Conservation (phyloP, 2,113 vertebrate species). For the Notothenia rossii region DNA sequence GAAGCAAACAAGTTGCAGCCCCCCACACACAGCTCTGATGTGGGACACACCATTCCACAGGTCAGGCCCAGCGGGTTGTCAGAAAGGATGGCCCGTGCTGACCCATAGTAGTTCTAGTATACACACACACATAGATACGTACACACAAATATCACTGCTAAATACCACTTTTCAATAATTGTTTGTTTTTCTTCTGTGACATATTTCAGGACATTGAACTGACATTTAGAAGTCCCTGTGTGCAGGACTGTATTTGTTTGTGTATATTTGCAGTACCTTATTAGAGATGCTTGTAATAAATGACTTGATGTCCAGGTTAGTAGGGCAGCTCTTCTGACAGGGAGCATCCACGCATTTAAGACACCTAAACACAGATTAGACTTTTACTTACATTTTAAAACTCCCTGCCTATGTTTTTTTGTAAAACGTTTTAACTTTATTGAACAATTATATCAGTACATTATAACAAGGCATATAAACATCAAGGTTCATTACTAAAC, state of each 20-base stretch:
- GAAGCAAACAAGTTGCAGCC: conserved; percentile 86
- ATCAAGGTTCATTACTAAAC: too few relatives aligned
- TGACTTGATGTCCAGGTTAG: conserved; percentile 78
- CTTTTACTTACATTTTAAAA: neutral
- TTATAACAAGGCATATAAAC: too few relatives aligned
- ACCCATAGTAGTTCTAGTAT: conserved; percentile 90
- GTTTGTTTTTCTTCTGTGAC: neutral
- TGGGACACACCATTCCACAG: conserved; percentile 95
- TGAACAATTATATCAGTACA: too few relatives aligned
- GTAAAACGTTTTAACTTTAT: too few relatives aligned
- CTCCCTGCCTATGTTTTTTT: too few relatives aligned
- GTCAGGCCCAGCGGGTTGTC: conserved; percentile 95
- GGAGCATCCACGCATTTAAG: conserved; percentile 80
- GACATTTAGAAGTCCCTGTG: neutral
- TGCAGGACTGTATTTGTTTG: neutral
- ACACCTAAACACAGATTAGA: conserved; percentile 65
- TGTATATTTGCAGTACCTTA: conserved; percentile 64
- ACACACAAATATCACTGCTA: neutral
- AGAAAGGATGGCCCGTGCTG: conserved; percentile 90
- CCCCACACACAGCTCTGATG: conserved; percentile 91
- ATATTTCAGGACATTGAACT: neutral
- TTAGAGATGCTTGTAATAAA: conserved; percentile 80
- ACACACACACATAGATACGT: neutral
- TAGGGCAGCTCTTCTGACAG: conserved; percentile 81
- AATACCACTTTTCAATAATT: neutral